Base-by-base conservation (phyloP, 2,797 vertebrate genomes). In the Acropternis orthonyx region DNA sequence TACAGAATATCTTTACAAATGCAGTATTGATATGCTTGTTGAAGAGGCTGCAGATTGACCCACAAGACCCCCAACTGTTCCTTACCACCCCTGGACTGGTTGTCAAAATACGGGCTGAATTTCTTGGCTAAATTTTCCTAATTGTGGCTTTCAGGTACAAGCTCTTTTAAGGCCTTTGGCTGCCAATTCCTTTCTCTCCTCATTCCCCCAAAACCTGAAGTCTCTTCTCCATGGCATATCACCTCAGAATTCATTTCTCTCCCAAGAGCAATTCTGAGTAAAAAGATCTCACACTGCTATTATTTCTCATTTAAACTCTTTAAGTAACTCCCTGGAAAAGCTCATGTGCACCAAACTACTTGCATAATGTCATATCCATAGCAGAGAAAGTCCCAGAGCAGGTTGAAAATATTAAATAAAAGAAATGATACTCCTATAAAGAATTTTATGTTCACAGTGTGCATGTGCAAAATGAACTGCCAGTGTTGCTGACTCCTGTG, bases 341-440 rank as follows among this genome's bases (percentile, higher is more conserved):
- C 28, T 80, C 0, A 0, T 36, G 59, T 52, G 26, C 2, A 1
- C 56, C 26, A 37, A 76, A 49, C 23, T 72, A 32, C 34, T 63
- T 61, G 26, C 44, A 67, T 59, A 79, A 92, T 55, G 19, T 67
- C 54, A 41, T 27, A 74, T 22, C 52, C 32, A 14, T 6, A 67
- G 41, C 59, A 92, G 37, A 74, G 23, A 18, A 85, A 44, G 36
- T 83, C 51, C 58, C 51, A 81, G 36, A 68, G 54, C 19, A 63
- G 16, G 65, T 13, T 85, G 49, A n/a, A 34, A 76, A 44, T 49
- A 56, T 80, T 59, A 67, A 85, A 76, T 55, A 71, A 92, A 87
- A 65, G 11, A 63, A 92, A 91, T 51, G 0, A 55, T 52, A 52
- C 7, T 51, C 23, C 23, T 67, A 2, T 67, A 67, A 81, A 78